Evolutionary conservation across 2,888 invertebrate genomes (phyloP).

Genomic region (Spicauda simplicius): DNA sequence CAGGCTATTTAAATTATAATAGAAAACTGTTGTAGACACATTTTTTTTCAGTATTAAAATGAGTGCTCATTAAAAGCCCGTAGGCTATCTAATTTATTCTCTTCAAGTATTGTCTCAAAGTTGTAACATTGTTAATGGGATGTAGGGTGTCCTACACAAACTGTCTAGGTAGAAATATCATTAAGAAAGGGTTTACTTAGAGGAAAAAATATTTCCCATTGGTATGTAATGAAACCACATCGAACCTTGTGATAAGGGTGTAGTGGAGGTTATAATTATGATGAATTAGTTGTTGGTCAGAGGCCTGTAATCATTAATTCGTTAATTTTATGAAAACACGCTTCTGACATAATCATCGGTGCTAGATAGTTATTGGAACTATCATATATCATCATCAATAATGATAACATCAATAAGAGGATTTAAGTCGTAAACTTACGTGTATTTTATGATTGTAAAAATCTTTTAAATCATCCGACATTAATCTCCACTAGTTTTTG

Average conservation of each 20-base stretch:
- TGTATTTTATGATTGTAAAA: conserved; percentile 9
- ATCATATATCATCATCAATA: too few relatives aligned
- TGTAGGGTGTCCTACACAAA: not conserved
- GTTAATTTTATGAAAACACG: not conserved
- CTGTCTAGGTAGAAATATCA: too few relatives aligned
- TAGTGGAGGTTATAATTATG: not conserved
- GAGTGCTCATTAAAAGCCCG: not conserved
- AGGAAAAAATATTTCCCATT: not conserved
- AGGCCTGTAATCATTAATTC: not conserved
- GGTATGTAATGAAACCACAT: not conserved
- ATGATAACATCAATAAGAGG: not conserved
- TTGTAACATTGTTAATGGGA: not conserved
- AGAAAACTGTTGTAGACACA: not conserved
- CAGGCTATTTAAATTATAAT: not conserved
- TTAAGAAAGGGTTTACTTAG: not conserved
- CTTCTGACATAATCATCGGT: conserved; percentile 12
- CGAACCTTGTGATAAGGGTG: not conserved
- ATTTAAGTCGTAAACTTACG: not conserved
- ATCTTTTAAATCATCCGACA: not conserved
- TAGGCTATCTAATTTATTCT: not conserved
- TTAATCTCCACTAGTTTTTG: conserved; percentile 37
- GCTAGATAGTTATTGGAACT: conserved; percentile 9
- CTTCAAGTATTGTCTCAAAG: not conserved
- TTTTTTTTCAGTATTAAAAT: not conserved
- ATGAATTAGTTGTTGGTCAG: not conserved